Evolutionary conservation across 1,140 invertebrate species (phyloP).

Genomic region (Bombus pascuorum): DNA sequence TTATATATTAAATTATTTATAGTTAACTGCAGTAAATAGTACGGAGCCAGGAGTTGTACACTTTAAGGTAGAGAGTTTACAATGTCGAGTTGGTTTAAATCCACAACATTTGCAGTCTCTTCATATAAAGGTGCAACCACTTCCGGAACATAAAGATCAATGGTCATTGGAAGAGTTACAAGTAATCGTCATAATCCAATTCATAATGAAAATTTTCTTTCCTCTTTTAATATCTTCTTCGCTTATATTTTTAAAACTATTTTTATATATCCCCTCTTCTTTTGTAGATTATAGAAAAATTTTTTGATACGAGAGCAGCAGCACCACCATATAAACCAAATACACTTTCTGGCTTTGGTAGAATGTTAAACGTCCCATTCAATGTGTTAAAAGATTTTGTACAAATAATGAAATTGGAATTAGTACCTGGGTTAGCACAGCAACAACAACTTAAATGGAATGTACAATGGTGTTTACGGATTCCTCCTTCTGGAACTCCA

Average conservation of each 20-base stretch:
- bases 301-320: slow-evolving; percentile 94
- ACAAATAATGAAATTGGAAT: slow-evolving; percentile 92
- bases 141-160: slow-evolving; percentile 92
- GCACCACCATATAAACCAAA: slow-evolving; percentile 95
- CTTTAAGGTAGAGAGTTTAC: slow-evolving; percentile 93
- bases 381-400: slow-evolving; percentile 96
- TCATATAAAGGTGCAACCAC: slow-evolving; percentile 93
- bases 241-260: not conserved
- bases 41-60: slow-evolving; percentile 93
- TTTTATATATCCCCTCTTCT: not conserved
- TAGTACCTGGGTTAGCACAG: slow-evolving; percentile 86
- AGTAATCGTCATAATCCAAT: slow-evolving; percentile 77
- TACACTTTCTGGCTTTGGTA: slow-evolving; percentile 91
- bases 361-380: slow-evolving; percentile 90
- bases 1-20: slow-evolving; percentile 55
- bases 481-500: slow-evolving; percentile 92
- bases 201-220: slow-evolving; percentile 9
- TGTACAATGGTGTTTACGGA: slow-evolving; percentile 94
- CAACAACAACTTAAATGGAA: slow-evolving; percentile 91
- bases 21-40: slow-evolving; percentile 88
- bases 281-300: slow-evolving; percentile 91
- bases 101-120: slow-evolving; percentile 93
- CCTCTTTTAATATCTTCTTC: not conserved
- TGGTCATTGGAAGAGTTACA: slow-evolving; percentile 94
- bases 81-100: slow-evolving; percentile 93